These are phyloP conservation scores for Tribolium madens DNA, from an alignment of 1,140 invertebrate genomes.

Conservation along the genomic window DNA sequence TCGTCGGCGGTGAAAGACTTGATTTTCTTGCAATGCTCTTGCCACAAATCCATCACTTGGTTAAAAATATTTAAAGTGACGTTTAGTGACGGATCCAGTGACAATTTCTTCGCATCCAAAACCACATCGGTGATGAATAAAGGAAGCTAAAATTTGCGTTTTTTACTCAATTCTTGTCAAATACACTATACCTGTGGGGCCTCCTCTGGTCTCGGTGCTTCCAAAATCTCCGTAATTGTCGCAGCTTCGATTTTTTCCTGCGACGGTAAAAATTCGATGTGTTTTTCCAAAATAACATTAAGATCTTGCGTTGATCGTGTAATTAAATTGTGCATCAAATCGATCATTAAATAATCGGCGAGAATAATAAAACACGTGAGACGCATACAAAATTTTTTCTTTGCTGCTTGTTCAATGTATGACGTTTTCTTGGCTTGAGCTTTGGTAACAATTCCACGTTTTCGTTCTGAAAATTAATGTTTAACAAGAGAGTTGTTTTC, in stretches of 20 bases:
- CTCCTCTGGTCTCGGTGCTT: slow-evolving; percentile 49
- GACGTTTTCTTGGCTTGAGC: slow-evolving; percentile 75
- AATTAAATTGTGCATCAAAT: slow-evolving; percentile 76
- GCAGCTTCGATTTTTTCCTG: slow-evolving; percentile 58
- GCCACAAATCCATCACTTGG: slow-evolving; percentile 72
- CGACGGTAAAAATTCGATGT: slow-evolving; percentile 72
- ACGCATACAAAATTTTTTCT: slow-evolving; percentile 79
- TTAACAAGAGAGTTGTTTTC: no score
- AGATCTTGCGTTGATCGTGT: slow-evolving; percentile 75
- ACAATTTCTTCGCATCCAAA: slow-evolving; percentile 65
- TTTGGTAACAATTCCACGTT: slow-evolving; percentile 62
- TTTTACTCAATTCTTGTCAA: no score
- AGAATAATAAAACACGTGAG: slow-evolving; percentile 80
- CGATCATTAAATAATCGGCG: slow-evolving; percentile 79
- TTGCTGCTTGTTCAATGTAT: slow-evolving; percentile 86
- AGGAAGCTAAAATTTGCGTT: slow-evolving; percentile 65
- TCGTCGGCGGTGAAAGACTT: slow-evolving; percentile 72
- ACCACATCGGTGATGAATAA: slow-evolving; percentile 71
- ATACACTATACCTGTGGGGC: slow-evolving; percentile 53
- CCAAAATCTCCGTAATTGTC: slow-evolving; percentile 49
- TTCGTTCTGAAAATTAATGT: not conserved
- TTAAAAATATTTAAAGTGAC: slow-evolving; percentile 68
- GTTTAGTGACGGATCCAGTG: slow-evolving; percentile 70
- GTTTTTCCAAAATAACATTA: slow-evolving; percentile 70
- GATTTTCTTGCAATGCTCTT: slow-evolving; percentile 69